phyloP scores from a whole-genome alignment of 2,113 vertebrate genomes.

The Clinocottus analis region DNA sequence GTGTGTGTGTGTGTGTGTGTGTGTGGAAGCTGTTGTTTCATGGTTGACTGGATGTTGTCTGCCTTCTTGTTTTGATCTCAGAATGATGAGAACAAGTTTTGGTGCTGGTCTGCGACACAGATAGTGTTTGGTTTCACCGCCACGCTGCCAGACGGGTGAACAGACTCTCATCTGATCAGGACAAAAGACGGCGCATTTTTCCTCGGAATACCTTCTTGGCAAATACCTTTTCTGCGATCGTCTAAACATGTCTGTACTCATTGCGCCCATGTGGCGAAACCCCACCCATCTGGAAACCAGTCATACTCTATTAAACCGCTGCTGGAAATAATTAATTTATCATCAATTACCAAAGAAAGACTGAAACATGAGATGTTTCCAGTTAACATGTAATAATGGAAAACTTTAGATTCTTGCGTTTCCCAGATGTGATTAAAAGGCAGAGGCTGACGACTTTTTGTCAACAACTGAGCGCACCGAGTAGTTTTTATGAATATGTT shows the following conservation, averaged over 20 bases:
- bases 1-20: conserved; percentile 50
- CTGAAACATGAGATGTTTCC: conserved; percentile 15
- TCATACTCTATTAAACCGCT: conserved; percentile 12
- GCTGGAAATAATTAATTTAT: conserved; percentile 53
- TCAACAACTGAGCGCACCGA: too few species aligned
- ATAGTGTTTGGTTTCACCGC: conserved; percentile 2
- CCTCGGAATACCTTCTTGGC: conserved; percentile 33
- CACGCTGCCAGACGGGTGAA: background rate
- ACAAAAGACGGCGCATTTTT: conserved; percentile 24
- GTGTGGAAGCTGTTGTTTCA: conserved; percentile 49
- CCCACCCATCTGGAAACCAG: conserved; percentile 39
- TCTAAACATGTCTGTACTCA: background rate
- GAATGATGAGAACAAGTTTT: conserved; percentile 20
- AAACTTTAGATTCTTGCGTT: background rate
- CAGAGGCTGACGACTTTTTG: background rate
- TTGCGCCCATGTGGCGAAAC: conserved; percentile 3
- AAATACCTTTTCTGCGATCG: conserved; percentile 34
- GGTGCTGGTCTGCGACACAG: conserved; percentile 18
- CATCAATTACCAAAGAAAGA: conserved; percentile 34
- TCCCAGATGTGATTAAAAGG: conserved; percentile 8
- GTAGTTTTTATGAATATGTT: background rate
- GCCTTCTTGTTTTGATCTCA: conserved; percentile 56
- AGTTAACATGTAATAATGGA: conserved; percentile 14
- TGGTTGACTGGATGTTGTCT: conserved; percentile 48
- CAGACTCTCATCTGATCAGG: background rate